A percentile compares a stretch with the other conserved stretches of the same genome.
Evolutionary conservation across 2,797 vertebrate species (phyloP).

Genomic region (Macroramphosus scolopax): DNA sequence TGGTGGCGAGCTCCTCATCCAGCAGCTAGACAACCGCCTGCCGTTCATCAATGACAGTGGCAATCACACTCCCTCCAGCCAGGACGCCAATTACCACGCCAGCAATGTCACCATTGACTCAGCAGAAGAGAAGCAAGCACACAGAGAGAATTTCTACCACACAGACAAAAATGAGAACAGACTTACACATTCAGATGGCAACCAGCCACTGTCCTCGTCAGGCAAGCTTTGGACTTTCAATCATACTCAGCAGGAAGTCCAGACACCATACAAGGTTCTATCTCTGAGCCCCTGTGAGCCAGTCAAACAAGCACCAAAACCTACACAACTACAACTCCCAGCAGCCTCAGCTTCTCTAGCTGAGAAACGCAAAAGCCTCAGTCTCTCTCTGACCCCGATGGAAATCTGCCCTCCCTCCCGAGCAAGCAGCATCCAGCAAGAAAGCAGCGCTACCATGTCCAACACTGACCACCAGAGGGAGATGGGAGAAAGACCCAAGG

Average conservation of each 20-base stretch:
- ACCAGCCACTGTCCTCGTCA: slow-evolving; percentile 38
- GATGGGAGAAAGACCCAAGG: slow-evolving; percentile 1
- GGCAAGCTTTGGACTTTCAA: slow-evolving; percentile 47
- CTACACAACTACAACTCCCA: slow-evolving; percentile 57
- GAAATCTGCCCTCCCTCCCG: slow-evolving; percentile 18
- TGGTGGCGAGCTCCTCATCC: slow-evolving; percentile 3
- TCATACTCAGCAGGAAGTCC: slow-evolving; percentile 30
- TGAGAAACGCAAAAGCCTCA: slow-evolving; percentile 76
- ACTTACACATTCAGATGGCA: slow-evolving; percentile 12
- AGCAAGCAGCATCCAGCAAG: slow-evolving; percentile 1
- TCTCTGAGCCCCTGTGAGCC: slow-evolving; percentile 8
- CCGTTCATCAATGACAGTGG: slow-evolving; percentile 4
- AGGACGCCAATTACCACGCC: slow-evolving; percentile 7
- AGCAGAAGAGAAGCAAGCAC: slow-evolving; percentile 16
- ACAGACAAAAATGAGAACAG: slow-evolving; percentile 29
- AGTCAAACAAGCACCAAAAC: slow-evolving; percentile 36
- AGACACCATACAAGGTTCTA: slow-evolving; percentile 3
- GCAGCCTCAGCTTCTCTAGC: slow-evolving; percentile 50
- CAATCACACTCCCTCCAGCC: slow-evolving; percentile 5
- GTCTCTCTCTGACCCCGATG: slow-evolving; percentile 67
- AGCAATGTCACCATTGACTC: slow-evolving; percentile 6
- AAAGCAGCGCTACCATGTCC: not conserved
- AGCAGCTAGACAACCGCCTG: slow-evolving; percentile 27
- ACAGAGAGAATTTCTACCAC: slow-evolving; percentile 19
- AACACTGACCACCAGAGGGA: slow-evolving; percentile 29